Evolutionary conservation across 2,797 vertebrate genomes (phyloP).

Genomic region (Enteromius trimaculatus): DNA sequence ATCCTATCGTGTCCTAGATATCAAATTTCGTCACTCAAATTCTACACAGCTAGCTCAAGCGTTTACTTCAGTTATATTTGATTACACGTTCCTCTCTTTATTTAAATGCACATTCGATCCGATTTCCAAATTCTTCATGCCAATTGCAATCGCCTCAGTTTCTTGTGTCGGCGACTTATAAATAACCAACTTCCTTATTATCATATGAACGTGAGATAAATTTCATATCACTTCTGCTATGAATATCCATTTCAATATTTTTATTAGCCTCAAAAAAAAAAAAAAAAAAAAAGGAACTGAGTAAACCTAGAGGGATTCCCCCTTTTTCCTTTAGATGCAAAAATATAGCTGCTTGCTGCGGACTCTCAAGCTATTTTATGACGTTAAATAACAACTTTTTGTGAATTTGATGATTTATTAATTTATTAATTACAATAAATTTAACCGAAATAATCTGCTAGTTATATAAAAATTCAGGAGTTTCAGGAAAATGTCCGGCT

Average conservation of each 20-base stretch:
- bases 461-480: neutral
- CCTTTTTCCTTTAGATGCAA: neutral
- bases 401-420: neutral
- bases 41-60: neutral
- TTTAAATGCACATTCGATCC: neutral
- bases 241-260: neutral
- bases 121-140: neutral
- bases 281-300: neutral
- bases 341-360: neutral
- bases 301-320: neutral
- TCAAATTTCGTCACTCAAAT: neutral
- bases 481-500: neutral
- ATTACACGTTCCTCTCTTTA: neutral
- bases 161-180: neutral
- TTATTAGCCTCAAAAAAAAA: neutral
- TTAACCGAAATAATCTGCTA: neutral
- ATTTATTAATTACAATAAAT: neutral
- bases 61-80: neutral
- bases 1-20: slow-evolving; percentile 12
- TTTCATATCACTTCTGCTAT: slow-evolving; percentile 26
- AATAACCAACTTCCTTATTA: neutral
- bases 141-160: neutral
- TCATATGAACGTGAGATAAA: neutral
- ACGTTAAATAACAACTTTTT: neutral
- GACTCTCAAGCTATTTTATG: neutral